Evolutionary conservation across 2,888 invertebrate species (phyloP), one percentile per base, ranked within the genome.

Genomic region (Anodontia alba): DNA sequence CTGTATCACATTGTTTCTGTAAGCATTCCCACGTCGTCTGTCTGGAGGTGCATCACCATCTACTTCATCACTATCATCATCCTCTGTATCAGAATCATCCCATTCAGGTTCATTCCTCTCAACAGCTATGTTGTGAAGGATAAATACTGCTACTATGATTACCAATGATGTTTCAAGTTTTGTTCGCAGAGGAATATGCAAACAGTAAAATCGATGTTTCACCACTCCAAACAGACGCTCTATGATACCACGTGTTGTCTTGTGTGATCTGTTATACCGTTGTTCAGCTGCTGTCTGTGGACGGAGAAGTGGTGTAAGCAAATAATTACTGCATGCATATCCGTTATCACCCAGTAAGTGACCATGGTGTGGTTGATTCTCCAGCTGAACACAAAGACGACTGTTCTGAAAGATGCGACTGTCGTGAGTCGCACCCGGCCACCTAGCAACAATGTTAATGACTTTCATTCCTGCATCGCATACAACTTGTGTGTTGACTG

Each of bases 191-290:
- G 20, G n/a, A 26, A 23, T 69, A 12, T 69, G 43, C 42, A 42
- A 23, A 26, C 69, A 69, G 43, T 69, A 23, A 23, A 69, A 69
- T 69, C 42, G 26, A 29, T 43, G 42, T 69, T 42, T 69, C 23
- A 69, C 12, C 31, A n/a, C 23, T 26, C 54, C 54, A 26, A 26
- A 26, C 43, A 42, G 43, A 38, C 69, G 69, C 29, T 69, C 69
- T 42, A 69, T 69, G 7, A 42, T 69, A 12, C 69, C 69, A 69
- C 69, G 69, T 29, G 70, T 70, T 29, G 15, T 70, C 20, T 31
- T 49, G 12, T 29, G 70, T 15, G 70, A 12, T 46, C 10, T n/a
- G 10, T 70, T 70, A 15, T 46, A 46, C 29, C 49, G 7, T 31
- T 29, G 8, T 46, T 70, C 49, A 49, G 23, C 29, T n/a, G 43